These are phyloP conservation scores for Micronycteris hirsuta DNA, from an alignment of 2,113 vertebrate species.

Conservation along the genomic window DNA sequence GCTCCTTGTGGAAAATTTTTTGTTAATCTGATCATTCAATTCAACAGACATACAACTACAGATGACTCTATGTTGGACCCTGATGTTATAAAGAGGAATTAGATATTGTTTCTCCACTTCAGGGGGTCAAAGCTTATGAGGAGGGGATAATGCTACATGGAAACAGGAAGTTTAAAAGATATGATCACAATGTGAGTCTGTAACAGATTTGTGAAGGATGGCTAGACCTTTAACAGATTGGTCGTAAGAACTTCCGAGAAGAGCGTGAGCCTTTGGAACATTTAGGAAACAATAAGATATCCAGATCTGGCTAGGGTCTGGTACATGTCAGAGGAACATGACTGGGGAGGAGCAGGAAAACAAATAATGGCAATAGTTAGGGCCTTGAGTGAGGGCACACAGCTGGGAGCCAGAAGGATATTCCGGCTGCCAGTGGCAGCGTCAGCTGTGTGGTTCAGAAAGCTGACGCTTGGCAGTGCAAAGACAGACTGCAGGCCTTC, in stretches of 20 bases:
- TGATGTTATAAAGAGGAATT: background rate
- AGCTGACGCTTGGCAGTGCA: background rate
- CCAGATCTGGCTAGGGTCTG: background rate
- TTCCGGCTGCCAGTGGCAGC: background rate
- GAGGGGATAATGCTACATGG: background rate
- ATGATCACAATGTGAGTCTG: background rate
- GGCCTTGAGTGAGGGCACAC: background rate
- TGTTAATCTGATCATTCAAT: background rate
- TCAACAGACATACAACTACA: background rate
- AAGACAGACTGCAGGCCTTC: background rate
- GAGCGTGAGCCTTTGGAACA: background rate
- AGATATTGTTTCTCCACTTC: background rate
- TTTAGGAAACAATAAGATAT: background rate
- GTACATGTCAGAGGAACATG: background rate
- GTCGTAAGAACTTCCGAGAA: background rate
- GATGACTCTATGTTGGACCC: background rate
- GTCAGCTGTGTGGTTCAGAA: background rate
- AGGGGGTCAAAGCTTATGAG: background rate
- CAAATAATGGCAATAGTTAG: background rate
- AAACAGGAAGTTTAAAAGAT: background rate
- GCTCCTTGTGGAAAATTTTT: background rate
- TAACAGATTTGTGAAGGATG: background rate
- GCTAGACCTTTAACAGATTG: background rate
- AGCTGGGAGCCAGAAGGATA: background rate
- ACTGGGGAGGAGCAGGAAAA: background rate